Conservation (phyloP, 2,888 invertebrate genomes). For the Dryadula phaetusa region DNA sequence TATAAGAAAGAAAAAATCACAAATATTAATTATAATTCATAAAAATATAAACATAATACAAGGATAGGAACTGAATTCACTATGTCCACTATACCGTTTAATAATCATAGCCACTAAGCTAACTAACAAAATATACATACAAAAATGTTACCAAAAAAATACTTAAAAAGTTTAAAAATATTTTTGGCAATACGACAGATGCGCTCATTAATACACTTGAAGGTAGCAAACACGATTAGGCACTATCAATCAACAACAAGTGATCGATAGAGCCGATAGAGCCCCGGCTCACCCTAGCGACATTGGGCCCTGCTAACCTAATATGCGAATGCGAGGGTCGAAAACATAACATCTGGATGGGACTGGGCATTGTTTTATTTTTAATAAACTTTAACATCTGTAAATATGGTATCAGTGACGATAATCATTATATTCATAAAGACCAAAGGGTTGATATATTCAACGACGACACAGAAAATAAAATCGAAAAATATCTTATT, state of each 20-base stretch:
- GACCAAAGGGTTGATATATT: slow-evolving; percentile 29
- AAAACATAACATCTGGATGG: slow-evolving; percentile 53
- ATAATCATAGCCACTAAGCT: not conserved
- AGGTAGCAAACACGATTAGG: slow-evolving; percentile 53
- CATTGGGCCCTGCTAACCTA: slow-evolving; percentile 77
- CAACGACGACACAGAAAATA: too few species aligned
- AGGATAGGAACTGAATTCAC: too few species aligned
- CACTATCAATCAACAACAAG: slow-evolving; percentile 64
- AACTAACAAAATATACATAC: not conserved
- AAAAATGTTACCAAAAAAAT: not conserved
- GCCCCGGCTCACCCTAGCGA: slow-evolving; percentile 55
- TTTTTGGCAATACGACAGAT: slow-evolving; percentile 45
- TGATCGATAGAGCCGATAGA: slow-evolving; percentile 53
- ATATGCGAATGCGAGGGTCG: slow-evolving; percentile 71
- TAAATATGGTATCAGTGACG: slow-evolving; percentile 26
- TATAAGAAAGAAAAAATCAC: too few species aligned
- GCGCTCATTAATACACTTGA: slow-evolving; percentile 43
- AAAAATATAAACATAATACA: too few species aligned
- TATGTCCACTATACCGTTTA: too few species aligned
- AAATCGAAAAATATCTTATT: too few species aligned
- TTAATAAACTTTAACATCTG: slow-evolving; percentile 35
- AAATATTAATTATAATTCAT: too few species aligned
- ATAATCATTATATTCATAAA: slow-evolving; percentile 22
- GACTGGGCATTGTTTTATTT: slow-evolving; percentile 40
- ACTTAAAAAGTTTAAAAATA: not conserved